A percentile compares a stretch with the other conserved stretches of the same genome.
Evolutionary conservation across 1,140 invertebrate species (phyloP).

Genomic region (Drosophila pachea): DNA sequence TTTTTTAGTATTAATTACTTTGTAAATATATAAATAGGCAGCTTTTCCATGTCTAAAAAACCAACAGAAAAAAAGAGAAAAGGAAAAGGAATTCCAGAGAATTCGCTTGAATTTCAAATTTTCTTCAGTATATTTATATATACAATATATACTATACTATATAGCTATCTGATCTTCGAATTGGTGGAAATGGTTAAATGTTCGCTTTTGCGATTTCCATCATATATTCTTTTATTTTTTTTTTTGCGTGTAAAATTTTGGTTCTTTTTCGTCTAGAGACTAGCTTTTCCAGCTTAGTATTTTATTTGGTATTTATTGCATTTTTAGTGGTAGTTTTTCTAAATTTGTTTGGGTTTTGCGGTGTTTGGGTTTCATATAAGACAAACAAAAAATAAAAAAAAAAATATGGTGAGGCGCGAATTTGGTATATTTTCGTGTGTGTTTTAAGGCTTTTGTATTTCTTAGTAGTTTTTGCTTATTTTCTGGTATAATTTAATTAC

Average conservation of each 20-base stretch:
- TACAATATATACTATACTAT: slow-evolving; percentile 26
- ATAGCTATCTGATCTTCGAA: slow-evolving; percentile 44
- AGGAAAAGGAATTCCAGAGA: slow-evolving; percentile 45
- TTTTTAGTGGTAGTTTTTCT: neutral
- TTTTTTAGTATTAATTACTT: slow-evolving; percentile 35
- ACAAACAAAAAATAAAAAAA: slow-evolving; percentile 14
- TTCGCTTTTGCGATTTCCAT: slow-evolving; percentile 38
- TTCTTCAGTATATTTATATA: slow-evolving; percentile 15
- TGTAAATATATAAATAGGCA: slow-evolving; percentile 70
- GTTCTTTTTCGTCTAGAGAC: slow-evolving; percentile 66
- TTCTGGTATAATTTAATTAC: slow-evolving; percentile 37
- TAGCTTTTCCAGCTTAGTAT: slow-evolving; percentile 59
- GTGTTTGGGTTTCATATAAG: slow-evolving; percentile 38
- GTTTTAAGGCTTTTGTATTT: slow-evolving; percentile 58
- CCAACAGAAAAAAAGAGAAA: neutral
- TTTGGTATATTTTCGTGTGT: slow-evolving; percentile 37
- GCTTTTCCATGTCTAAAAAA: slow-evolving; percentile 56
- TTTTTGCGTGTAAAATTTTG: slow-evolving; percentile 63
- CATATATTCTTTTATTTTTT: slow-evolving; percentile 27
- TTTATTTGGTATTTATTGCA: slow-evolving; percentile 28
- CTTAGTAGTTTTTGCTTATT: slow-evolving; percentile 18
- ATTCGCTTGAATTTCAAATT: slow-evolving; percentile 28
- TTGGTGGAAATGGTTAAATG: slow-evolving; percentile 69
- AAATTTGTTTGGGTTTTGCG: slow-evolving; percentile 26
- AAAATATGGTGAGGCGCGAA: slow-evolving; percentile 56